Evolutionary conservation across 2,113 vertebrate genomes (phyloP), one percentile per base, ranked within the genome.

Genomic region (Suncus etruscus): DNA sequence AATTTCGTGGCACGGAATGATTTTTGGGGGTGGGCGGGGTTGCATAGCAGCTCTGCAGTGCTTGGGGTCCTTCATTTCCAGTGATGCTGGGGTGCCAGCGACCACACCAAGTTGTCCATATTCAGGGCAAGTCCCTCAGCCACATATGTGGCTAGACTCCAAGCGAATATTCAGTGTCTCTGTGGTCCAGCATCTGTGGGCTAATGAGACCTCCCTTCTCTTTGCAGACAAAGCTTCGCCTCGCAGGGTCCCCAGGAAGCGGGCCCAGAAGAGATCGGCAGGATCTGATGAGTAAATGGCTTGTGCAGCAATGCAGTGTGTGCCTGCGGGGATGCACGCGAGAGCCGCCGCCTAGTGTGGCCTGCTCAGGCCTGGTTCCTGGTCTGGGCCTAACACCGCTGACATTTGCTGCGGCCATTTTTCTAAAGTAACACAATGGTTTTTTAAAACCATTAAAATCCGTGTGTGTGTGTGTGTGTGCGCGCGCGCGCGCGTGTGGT

Each of bases 211-310:
- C 78, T 16, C 12, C 93, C 22, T 95, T 89, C n/a, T 82, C 61
- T 48, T 86, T 96, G 14, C 92, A 99, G 99, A 99, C 97, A 99
- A 99, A 98, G 98, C 99, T n/a, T 99, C 99, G 78, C 99, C 99
- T 0, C 98, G 98, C 95, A 97, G 98, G 97, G 98, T 99, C 96
- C 99, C 99, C 83, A 98, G 98, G 97, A 99, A 99, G 96, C 98
- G 99, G 97, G 98, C 97, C 86, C 99, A 99, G 98, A 99, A 99
- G 95, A 98, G 99, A 97, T 98, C 99, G 4, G 99, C 98, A 83
- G 99, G 99, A 96, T 99, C 99, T n/a, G 99, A 99, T 97, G 99
- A 99, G 98, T 99, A 98, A 98, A 97, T 97, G 91, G 94, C 95
- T 94, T 96, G 95, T 96, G 86, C 96, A 97, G 88, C 97, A 95